These are phyloP conservation scores for Diarsia mendica DNA, from an alignment of 2,888 invertebrate genomes.

Conservation along the genomic window DNA sequence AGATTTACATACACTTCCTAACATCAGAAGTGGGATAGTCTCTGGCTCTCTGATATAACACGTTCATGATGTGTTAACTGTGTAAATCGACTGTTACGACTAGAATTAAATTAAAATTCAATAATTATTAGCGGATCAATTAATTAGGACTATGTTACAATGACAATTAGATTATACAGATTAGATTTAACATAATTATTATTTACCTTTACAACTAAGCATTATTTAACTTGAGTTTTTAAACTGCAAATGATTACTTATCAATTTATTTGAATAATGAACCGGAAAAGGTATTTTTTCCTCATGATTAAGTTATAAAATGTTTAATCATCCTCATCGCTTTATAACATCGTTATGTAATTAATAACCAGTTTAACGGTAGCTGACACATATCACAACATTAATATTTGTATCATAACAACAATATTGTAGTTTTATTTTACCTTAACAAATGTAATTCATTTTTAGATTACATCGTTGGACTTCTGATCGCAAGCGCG, in stretches of 20 bases:
- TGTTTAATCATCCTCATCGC: slow-evolving; percentile 16
- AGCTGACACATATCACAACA: slow-evolving; percentile 7
- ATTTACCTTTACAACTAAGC: no score
- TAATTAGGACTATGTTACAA: no score
- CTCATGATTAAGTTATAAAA: slow-evolving; percentile 13
- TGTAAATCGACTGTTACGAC: background rate
- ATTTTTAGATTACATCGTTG: no score
- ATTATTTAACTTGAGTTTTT: background rate
- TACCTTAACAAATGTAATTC: no score
- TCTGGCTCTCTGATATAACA: no score
- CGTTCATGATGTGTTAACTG: background rate
- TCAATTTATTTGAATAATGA: background rate
- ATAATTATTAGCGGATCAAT: no score
- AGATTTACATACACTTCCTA: no score
- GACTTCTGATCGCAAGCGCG: no score
- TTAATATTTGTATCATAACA: background rate
- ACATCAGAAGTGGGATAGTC: no score
- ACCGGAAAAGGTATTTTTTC: background rate
- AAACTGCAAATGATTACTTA: background rate
- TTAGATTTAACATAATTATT: no score
- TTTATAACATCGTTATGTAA: slow-evolving; percentile 11
- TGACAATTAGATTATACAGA: no score
- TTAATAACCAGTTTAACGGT: slow-evolving; percentile 14
- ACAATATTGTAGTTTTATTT: no score
- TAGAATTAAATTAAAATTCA: background rate